Percentiles rank a stretch among this genome's conserved stretches.
Evolutionary conservation across 2,797 vertebrate species (phyloP).

Genomic region (Octomys mimax): DNA sequence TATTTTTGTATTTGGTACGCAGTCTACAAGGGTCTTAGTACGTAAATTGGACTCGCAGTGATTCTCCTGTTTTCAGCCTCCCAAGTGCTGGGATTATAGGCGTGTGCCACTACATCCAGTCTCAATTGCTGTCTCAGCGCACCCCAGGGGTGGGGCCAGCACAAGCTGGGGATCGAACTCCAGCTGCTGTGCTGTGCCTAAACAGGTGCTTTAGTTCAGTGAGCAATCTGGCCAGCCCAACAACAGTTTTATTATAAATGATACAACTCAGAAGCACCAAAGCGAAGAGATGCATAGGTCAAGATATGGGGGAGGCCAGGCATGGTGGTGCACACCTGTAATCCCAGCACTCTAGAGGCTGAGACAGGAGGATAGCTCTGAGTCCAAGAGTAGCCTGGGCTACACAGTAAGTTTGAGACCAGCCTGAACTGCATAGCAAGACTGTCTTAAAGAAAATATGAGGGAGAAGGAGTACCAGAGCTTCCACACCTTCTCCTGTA

Average conservation of each 20-base stretch:
- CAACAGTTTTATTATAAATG: background rate
- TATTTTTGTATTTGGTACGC: no score
- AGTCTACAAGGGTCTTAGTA: no score
- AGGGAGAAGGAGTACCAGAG: accelerated
- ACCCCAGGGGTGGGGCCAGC: no score
- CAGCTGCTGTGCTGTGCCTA: no score
- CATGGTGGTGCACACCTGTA: background rate
- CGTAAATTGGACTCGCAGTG: no score
- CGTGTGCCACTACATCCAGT: no score
- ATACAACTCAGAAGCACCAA: background rate
- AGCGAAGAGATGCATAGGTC: background rate
- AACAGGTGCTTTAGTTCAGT: no score
- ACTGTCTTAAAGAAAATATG: background rate
- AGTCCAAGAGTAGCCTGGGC: background rate
- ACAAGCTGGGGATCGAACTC: no score
- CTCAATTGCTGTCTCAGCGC: no score
- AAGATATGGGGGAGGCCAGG: background rate
- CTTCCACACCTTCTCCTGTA: background rate
- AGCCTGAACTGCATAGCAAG: background rate
- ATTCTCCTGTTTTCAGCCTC: no score
- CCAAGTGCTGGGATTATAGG: no score
- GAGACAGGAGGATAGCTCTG: background rate
- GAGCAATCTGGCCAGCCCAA: no score
- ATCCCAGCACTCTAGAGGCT: background rate
- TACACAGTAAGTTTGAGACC: background rate